These are phyloP conservation scores for Drosophila insularis DNA, from an alignment of 1,140 invertebrate species.

Conservation along the genomic window DNA sequence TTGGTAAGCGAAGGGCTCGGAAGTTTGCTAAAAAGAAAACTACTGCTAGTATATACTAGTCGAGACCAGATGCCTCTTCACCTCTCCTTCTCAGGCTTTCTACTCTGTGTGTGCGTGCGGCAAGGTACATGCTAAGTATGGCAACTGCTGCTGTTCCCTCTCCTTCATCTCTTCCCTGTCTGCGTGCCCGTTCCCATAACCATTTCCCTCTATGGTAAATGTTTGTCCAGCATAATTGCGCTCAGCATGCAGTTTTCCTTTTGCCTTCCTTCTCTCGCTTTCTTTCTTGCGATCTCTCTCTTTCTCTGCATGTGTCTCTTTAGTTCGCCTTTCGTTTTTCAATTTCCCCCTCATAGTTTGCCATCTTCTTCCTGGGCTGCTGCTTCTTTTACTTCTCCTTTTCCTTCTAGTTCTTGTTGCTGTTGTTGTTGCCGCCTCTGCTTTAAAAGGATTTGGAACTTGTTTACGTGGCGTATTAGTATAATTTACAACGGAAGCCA, in stretches of 20 bases:
- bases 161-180: no score
- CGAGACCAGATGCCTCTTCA: neutral
- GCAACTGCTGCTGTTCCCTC: constrained; percentile 14
- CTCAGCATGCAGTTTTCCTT: constrained; percentile 74
- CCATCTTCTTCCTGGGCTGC: neutral
- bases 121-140: constrained; percentile 77
- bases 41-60: neutral
- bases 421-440: constrained; percentile 38
- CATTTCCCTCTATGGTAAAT: constrained; percentile 61
- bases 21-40: constrained; percentile 6
- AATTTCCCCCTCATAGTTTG: constrained; percentile 17
- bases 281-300: neutral
- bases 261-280: constrained; percentile 14
- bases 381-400: neutral
- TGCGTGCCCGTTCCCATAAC: constrained; percentile 16
- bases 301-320: constrained; percentile 21
- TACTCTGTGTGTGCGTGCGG: constrained; percentile 47
- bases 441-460: constrained; percentile 75
- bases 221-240: constrained; percentile 81
- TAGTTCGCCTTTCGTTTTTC: constrained; percentile 24
- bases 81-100: neutral
- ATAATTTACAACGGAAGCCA: constrained; percentile 75
- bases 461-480: constrained; percentile 78
- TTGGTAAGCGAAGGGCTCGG: constrained; percentile 59
- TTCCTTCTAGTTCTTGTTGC: constrained; percentile 19